Evolutionary conservation across 2,113 vertebrate species (phyloP).

Genomic region (Drymodes brunneopygia): DNA sequence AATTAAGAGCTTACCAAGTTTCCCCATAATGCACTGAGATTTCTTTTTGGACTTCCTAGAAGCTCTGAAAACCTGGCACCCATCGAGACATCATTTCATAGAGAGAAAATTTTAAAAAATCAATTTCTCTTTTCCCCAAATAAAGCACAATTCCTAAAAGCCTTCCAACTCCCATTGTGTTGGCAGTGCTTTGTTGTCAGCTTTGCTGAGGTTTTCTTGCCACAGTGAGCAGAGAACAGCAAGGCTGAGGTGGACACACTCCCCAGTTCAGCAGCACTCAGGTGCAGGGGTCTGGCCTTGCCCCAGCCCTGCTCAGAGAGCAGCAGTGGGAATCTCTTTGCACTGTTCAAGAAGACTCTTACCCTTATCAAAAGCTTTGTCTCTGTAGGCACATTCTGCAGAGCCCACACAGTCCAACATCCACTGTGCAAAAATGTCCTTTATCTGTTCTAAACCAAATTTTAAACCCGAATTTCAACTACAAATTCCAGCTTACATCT

Average conservation of each 20-base stretch:
- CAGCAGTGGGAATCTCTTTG: neutral
- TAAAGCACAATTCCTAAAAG: neutral
- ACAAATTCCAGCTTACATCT: neutral
- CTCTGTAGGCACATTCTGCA: neutral
- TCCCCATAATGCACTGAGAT: neutral
- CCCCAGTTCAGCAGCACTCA: neutral
- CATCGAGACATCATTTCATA: fast-evolving
- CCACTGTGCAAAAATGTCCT: neutral
- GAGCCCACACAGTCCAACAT: neutral
- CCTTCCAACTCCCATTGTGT: neutral
- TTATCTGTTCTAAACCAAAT: neutral
- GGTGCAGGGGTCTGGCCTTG: neutral
- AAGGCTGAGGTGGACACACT: neutral
- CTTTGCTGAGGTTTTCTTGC: neutral
- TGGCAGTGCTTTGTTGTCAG: neutral
- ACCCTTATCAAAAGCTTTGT: neutral
- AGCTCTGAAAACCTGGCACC: neutral
- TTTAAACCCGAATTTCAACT: neutral
- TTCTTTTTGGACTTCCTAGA: neutral
- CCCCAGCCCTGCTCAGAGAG: neutral
- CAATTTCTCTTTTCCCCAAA: neutral
- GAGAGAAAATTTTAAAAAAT: too few species aligned
- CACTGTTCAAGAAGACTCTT: neutral
- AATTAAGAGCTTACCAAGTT: neutral
- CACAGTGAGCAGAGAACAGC: neutral